Evolutionary conservation across 2,888 invertebrate species (phyloP), one percentile per base, ranked within the genome.

Genomic region (Belgica antarctica): DNA sequence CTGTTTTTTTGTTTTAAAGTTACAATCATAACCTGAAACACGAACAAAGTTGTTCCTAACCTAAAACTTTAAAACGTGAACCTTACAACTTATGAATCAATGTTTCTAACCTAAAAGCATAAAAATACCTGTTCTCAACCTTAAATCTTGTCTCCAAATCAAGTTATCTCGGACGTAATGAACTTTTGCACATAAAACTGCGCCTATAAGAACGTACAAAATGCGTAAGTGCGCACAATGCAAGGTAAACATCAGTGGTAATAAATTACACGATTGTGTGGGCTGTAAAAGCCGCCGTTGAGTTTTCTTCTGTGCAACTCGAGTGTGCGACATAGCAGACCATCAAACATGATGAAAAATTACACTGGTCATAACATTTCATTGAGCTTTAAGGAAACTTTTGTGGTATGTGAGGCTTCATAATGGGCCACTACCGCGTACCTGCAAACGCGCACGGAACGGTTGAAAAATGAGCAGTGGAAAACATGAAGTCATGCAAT

Each of bases 401-500:
- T 57, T 68, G 52, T 34, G 36, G 65, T 19, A n/a, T 59, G 27
- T 59, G 19, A 10, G 7, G 34, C 34, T 31, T 12, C 34, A 31
- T 31, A 19, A 12, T 22, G 52, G 4, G 52, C 52, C n/a, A 52
- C 19, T 17, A n/a, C 12, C 12, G 41, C 2, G 52, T 52, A 8
- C 34, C 12, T 52, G 17, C 52, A 52, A 12, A 22, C 52, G 22
- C 17, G 52, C 34, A 31, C 34, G n/a, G n/a, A n/a, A n/a, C n/a
- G n/a, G n/a, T n/a, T n/a, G 10, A 5, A 10, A 41, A 41, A 41
- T 41, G 8, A 52, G 22, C 12, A 24, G 12, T 2, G 22, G 3
- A 10, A 59, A 27, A 15, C 59, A 59, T 15, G 57, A 57, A 47
- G 57, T 68, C 68, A 68, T 68, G 68, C 57, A 57, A 68, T 52